Percentiles rank a stretch among this genome's conserved stretches.
Evolutionary conservation across 2,113 vertebrate genomes (phyloP).

Genomic region (Pluvialis apricaria): DNA sequence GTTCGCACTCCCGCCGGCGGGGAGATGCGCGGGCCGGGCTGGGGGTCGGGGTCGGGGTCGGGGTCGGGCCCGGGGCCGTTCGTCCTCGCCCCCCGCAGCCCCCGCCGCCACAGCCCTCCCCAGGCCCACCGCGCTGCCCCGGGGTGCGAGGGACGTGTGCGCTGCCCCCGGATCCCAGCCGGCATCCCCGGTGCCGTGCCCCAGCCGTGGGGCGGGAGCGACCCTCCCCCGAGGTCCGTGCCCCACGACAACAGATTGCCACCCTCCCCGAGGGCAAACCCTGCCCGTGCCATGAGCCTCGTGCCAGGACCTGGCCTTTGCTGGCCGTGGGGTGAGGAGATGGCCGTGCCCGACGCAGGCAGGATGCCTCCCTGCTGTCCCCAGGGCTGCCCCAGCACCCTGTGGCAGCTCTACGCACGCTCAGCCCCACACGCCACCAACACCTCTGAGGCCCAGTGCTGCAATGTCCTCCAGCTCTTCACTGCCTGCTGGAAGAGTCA

Average conservation of each 20-base stretch:
- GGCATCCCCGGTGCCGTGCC: not conserved
- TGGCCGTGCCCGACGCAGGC: not conserved
- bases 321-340: not conserved
- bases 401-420: fast-evolving
- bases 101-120: not conserved
- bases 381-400: not conserved
- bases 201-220: not conserved
- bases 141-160: fast-evolving
- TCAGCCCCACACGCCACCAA: not conserved
- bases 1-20: too few relatives aligned
- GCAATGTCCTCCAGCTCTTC: not conserved
- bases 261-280: not conserved
- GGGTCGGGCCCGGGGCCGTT: too few relatives aligned
- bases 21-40: not conserved
- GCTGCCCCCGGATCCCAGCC: not conserved
- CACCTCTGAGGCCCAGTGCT: too few relatives aligned
- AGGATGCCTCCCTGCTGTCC: not conserved
- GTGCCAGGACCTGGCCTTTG: not conserved
- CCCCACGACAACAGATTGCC: fast-evolving
- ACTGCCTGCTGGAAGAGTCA: too few relatives aligned
- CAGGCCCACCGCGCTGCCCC: not conserved
- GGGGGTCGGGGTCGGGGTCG: too few relatives aligned
- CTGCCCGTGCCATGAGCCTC: not conserved
- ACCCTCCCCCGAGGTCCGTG: too few relatives aligned
- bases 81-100: not conserved